These are phyloP conservation scores for Cuniculus paca DNA, from an alignment of 2,797 vertebrate species.

Conservation along the genomic window DNA sequence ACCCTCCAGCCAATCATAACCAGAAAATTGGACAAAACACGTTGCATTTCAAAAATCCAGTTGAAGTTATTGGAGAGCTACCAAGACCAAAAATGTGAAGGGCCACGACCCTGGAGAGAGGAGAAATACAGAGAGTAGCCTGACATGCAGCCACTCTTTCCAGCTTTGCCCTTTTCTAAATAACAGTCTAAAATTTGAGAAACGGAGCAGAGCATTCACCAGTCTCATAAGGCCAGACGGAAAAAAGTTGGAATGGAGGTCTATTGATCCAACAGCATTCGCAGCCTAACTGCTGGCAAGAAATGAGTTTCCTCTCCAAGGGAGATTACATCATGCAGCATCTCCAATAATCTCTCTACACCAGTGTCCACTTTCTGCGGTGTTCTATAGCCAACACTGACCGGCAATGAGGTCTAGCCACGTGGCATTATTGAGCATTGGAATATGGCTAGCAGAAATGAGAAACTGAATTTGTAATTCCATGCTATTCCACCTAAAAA, in stretches of 20 bases:
- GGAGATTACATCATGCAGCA: neutral
- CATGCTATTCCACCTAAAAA: neutral
- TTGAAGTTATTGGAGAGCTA: conserved; percentile 26
- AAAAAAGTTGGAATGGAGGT: neutral
- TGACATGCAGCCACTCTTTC: neutral
- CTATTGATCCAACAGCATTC: neutral
- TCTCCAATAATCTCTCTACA: neutral
- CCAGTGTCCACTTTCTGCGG: neutral
- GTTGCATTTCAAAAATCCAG: neutral
- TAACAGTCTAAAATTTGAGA: neutral
- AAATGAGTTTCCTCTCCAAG: neutral
- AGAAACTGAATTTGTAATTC: conserved; percentile 12
- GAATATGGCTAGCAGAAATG: neutral
- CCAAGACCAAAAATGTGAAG: neutral
- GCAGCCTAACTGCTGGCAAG: neutral
- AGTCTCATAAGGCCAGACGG: neutral
- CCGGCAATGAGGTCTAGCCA: neutral
- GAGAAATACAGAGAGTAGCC: neutral
- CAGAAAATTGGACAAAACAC: neutral
- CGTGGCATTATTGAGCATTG: neutral
- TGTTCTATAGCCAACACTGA: neutral
- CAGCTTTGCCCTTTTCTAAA: neutral
- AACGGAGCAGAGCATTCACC: neutral
- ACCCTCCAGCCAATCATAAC: neutral
- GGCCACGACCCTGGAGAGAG: neutral